These are phyloP conservation scores for Anser cygnoides DNA, from an alignment of 2,113 vertebrate species.

Conservation along the genomic window DNA sequence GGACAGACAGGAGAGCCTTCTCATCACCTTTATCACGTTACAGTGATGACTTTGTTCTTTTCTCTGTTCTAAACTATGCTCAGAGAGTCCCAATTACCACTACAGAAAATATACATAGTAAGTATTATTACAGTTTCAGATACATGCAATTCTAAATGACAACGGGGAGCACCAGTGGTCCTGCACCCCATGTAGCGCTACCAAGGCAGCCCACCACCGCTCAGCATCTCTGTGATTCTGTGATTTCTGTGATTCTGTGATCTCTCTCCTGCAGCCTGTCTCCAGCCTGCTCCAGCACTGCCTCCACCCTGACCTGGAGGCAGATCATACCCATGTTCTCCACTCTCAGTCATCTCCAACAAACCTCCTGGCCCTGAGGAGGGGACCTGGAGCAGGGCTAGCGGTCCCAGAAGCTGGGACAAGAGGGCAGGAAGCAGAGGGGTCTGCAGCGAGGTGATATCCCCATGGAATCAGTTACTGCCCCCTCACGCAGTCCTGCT, in stretches of 20 bases:
- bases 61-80: neutral
- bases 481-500: neutral
- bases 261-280: too few species aligned
- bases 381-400: neutral
- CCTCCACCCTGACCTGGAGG: neutral
- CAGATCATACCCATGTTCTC: neutral
- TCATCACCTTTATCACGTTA: neutral
- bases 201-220: neutral
- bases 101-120: neutral
- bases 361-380: neutral
- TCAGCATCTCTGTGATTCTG: neutral
- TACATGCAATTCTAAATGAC: neutral
- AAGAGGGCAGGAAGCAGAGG: neutral
- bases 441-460: accelerated
- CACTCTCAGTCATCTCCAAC: neutral
- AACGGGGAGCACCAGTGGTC: too few species aligned
- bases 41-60: neutral
- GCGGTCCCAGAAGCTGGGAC: neutral
- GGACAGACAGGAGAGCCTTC: neutral
- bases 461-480: neutral
- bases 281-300: neutral
- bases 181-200: neutral
- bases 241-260: too few species aligned
- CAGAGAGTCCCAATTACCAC: neutral
- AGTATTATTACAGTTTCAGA: neutral